Conservation (phyloP, 2,888 invertebrate genomes). For the Machimus rusticus region DNA sequence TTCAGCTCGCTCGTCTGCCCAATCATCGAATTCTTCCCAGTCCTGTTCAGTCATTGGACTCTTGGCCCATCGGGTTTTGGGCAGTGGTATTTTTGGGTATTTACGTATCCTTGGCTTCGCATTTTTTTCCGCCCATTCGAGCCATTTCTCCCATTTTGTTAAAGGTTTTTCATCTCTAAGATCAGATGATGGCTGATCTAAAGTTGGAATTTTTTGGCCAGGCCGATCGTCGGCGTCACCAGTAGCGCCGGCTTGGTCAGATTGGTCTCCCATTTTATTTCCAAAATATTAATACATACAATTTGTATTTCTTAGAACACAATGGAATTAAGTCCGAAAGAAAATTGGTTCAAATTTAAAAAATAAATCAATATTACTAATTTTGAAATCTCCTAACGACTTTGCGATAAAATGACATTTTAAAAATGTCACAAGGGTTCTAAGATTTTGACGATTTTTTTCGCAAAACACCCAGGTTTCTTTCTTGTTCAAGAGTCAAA, state of each 20-base stretch:
- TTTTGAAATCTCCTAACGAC: not conserved
- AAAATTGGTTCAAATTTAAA: not conserved
- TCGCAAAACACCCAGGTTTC: not conserved
- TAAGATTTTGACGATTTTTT: not conserved
- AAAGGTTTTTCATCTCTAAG: not conserved
- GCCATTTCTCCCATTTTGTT: constrained; percentile 45
- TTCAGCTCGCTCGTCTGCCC: constrained; percentile 47
- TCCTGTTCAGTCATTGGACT: constrained; percentile 54
- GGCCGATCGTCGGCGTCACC: not conserved
- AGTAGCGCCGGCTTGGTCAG: not conserved
- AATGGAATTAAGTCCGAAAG: not conserved
- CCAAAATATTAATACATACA: not conserved
- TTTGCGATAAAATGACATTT: not conserved
- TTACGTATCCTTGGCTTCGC: constrained; percentile 50
- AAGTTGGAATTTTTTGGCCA: not conserved
- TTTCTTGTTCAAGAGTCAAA: not conserved
- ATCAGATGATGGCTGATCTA: not conserved
- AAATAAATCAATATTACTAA: not conserved
- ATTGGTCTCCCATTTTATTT: not conserved
- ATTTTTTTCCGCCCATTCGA: constrained; percentile 53
- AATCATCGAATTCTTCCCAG: constrained; percentile 54
- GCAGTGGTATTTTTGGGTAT: constrained; percentile 48
- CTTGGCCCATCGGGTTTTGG: constrained; percentile 51
- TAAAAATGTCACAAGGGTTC: not conserved
- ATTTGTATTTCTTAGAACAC: not conserved